These are phyloP conservation scores for Lumbricus terrestris DNA, from an alignment of 2,888 invertebrate species.

Conservation along the genomic window DNA sequence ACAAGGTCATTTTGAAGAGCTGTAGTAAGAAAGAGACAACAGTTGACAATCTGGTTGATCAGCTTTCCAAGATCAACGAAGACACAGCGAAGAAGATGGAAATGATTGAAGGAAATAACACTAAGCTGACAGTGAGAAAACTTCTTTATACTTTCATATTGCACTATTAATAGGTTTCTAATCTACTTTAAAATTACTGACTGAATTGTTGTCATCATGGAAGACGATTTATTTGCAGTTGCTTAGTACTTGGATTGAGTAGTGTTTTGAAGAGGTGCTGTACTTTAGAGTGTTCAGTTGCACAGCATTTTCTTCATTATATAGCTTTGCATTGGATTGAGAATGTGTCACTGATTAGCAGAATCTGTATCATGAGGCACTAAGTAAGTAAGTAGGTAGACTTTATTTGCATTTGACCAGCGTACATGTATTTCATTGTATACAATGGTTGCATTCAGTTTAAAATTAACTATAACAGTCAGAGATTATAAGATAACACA, in stretches of 20 bases:
- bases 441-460: too few relatives aligned
- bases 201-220: background rate
- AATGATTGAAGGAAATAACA: slow-evolving; percentile 79
- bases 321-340: background rate
- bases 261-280: too few relatives aligned
- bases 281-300: background rate
- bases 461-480: too few relatives aligned
- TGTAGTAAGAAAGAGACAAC: slow-evolving; percentile 74
- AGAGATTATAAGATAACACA: too few relatives aligned
- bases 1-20: slow-evolving; percentile 64
- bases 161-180: background rate
- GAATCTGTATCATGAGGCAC: background rate
- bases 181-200: background rate
- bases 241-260: too few relatives aligned
- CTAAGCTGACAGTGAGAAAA: slow-evolving; percentile 66
- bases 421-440: too few relatives aligned
- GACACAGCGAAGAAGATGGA: slow-evolving; percentile 70
- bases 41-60: slow-evolving; percentile 71
- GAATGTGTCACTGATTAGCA: background rate
- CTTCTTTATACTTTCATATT: background rate
- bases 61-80: slow-evolving; percentile 63
- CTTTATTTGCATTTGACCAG: too few relatives aligned
- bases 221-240: too few relatives aligned
- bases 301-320: background rate
- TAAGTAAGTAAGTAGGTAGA: too few relatives aligned